A percentile compares a stretch with the other conserved stretches of the same genome.
These are phyloP conservation scores for Helogale parvula DNA, from an alignment of 2,113 vertebrate species.

Conservation along the genomic window DNA sequence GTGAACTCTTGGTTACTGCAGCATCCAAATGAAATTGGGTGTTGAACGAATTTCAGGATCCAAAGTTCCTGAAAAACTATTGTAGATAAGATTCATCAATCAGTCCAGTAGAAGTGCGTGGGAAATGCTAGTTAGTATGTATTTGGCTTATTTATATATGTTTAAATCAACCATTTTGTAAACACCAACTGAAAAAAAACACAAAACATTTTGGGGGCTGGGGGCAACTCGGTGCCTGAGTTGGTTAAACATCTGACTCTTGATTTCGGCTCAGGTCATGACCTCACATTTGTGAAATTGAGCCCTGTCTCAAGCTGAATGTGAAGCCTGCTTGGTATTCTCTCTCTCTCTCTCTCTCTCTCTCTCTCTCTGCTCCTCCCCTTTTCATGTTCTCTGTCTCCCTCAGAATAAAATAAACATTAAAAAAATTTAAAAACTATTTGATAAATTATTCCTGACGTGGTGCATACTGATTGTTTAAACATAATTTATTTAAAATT, in stretches of 20 bases:
- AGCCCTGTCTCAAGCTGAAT: too few species aligned
- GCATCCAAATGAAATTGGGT: background rate
- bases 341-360: too few species aligned
- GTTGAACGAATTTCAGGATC: background rate
- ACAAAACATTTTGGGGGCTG: too few species aligned
- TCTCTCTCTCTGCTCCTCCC: too few species aligned
- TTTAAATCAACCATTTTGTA: background rate
- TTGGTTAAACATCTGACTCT: too few species aligned
- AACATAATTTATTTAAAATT: slow-evolving; percentile 21
- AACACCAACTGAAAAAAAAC: background rate
- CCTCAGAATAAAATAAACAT: too few species aligned
- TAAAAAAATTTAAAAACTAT: background rate
- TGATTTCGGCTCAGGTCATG: too few species aligned
- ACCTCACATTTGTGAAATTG: too few species aligned
- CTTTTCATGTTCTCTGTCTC: too few species aligned
- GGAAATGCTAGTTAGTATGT: background rate
- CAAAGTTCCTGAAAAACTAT: background rate
- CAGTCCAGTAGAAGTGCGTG: background rate
- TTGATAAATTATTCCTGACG: slow-evolving; percentile 12
- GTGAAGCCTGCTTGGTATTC: too few species aligned
- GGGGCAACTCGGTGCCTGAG: too few species aligned
- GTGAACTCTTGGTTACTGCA: background rate
- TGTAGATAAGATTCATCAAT: background rate
- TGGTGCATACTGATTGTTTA: background rate
- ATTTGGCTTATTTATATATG: background rate